Conservation (phyloP, 2,888 invertebrate species). For the Panopea generosa region DNA sequence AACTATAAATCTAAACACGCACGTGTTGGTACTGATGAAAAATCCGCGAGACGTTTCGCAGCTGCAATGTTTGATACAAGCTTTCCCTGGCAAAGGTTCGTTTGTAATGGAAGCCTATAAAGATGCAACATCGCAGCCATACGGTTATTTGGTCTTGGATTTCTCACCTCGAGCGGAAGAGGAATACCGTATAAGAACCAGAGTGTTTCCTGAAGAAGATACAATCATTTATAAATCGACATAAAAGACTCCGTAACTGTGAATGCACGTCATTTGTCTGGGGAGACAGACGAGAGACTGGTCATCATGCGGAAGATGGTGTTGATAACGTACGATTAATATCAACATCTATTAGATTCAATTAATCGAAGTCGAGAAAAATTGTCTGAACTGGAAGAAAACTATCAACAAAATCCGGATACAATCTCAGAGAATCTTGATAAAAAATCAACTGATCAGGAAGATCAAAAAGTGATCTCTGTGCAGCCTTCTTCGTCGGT, state of each 20-base stretch:
- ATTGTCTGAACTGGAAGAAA: no score
- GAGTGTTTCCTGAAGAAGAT: constrained; percentile 41
- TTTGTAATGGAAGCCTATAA: constrained; percentile 45
- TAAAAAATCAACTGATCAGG: no score
- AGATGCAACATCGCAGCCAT: constrained; percentile 46
- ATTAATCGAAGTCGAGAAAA: neutral
- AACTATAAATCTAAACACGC: constrained; percentile 35
- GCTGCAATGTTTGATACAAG: constrained; percentile 50
- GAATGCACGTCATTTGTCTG: no score
- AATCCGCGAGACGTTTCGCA: constrained; percentile 48
- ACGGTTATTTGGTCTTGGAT: constrained; percentile 54
- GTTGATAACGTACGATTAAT: constrained; percentile 21
- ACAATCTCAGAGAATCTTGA: no score
- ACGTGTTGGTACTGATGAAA: constrained; percentile 37
- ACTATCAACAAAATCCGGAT: no score
- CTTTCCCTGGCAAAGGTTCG: constrained; percentile 41
- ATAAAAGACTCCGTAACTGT: constrained; percentile 35
- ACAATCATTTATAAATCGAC: constrained; percentile 23
- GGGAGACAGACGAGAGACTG: no score
- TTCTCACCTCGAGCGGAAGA: constrained; percentile 39
- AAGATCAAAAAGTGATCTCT: no score
- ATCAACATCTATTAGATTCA: neutral
- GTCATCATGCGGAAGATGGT: constrained; percentile 37
- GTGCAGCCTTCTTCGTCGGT: no score
- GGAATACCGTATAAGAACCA: constrained; percentile 34